Conservation (phyloP, 2,797 vertebrate genomes). For the Cynodonichthys magdalenae region DNA sequence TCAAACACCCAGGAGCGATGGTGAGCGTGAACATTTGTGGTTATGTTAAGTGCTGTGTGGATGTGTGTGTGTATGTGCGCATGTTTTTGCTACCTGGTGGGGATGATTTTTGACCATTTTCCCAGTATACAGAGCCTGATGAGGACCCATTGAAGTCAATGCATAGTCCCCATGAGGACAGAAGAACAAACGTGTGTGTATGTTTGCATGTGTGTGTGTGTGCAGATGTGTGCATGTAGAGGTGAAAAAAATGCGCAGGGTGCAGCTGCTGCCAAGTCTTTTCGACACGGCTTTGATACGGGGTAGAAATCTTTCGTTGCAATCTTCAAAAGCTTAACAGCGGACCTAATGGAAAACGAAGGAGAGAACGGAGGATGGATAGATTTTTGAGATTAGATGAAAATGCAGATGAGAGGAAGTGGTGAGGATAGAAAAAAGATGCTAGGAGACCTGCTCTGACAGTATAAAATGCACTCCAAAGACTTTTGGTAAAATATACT, state of each 20-base stretch:
- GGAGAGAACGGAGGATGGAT: conserved; percentile 33
- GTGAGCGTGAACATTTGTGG: conserved; percentile 15
- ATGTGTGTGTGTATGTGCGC: conserved; percentile 1
- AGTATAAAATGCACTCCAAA: conserved; percentile 9
- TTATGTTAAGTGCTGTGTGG: conserved; percentile 25
- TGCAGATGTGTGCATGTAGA: no score
- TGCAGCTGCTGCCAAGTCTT: conserved; percentile 51
- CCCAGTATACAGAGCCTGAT: no score
- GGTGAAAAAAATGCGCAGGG: neutral
- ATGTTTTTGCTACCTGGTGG: no score
- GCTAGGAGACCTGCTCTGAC: conserved; percentile 23
- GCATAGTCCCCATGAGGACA: no score
- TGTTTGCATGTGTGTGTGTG: neutral
- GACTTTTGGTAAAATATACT: neutral
- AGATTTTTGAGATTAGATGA: conserved; percentile 62
- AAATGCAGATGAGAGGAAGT: conserved; percentile 51
- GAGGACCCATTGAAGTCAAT: no score
- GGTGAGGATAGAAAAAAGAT: conserved; percentile 1
- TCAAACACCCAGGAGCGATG: conserved; percentile 23
- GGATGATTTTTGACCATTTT: no score
- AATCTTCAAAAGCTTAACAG: conserved; percentile 61
- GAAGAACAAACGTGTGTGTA: no score
- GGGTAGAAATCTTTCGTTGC: conserved; percentile 50
- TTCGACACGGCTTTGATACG: conserved; percentile 49
- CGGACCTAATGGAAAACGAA: conserved; percentile 24